Evolutionary conservation across 2,888 invertebrate species (phyloP).

Genomic region (Drosophila infuscata): DNA sequence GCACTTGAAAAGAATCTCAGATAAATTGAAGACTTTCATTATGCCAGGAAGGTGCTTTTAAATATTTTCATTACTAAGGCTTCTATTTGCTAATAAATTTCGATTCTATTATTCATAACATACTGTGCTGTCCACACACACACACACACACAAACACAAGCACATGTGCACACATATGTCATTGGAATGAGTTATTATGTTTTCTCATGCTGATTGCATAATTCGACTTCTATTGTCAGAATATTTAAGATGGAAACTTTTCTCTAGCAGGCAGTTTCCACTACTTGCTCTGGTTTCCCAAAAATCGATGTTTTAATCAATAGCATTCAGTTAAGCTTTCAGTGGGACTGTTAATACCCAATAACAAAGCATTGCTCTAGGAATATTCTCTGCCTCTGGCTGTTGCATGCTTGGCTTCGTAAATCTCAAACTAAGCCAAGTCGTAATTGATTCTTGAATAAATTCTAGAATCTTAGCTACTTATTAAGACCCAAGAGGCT

Average conservation of each 20-base stretch:
- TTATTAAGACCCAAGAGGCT: background rate
- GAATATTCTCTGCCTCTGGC: background rate
- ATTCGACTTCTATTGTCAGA: background rate
- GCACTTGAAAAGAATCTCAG: slow-evolving; percentile 29
- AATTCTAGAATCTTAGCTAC: slow-evolving; percentile 2
- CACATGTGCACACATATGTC: background rate
- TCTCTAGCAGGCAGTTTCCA: background rate
- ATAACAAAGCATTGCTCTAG: background rate
- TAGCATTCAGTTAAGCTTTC: background rate
- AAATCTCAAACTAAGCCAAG: background rate
- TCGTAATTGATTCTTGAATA: slow-evolving; percentile 2
- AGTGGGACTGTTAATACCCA: background rate
- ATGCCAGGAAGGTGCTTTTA: slow-evolving; percentile 10
- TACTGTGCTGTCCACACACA: slow-evolving; percentile 1
- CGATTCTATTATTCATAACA: slow-evolving; percentile 30
- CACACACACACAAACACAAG: background rate
- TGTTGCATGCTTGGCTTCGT: background rate
- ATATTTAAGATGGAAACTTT: background rate
- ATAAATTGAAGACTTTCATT: slow-evolving; percentile 37
- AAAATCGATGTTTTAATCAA: background rate
- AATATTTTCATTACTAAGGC: slow-evolving; percentile 13
- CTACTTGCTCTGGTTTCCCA: too few species aligned
- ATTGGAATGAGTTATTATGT: background rate
- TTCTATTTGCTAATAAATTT: slow-evolving; percentile 33
- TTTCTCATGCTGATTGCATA: slow-evolving; percentile 8